Evolutionary conservation across 2,113 vertebrate genomes (phyloP).

Genomic region (Kryptolebias marmoratus): DNA sequence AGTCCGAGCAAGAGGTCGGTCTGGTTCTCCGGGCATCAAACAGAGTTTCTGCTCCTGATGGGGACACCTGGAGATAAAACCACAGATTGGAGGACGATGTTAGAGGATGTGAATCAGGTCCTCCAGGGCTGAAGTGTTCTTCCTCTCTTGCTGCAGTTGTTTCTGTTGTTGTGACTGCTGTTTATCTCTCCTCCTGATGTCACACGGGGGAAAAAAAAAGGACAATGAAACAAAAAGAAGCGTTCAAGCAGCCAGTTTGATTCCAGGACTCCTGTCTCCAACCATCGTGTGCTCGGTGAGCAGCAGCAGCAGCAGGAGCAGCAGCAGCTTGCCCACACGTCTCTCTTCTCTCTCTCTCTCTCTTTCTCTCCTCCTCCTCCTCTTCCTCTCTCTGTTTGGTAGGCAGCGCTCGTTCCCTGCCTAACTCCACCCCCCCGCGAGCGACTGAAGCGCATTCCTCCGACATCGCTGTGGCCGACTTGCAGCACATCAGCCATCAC

Average conservation of each 20-base stretch:
- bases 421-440: slow-evolving; percentile 73
- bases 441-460: slow-evolving; percentile 77
- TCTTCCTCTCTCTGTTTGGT: slow-evolving; percentile 70
- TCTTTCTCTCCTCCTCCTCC: slow-evolving; percentile 54
- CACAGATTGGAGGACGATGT: no score
- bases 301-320: slow-evolving; percentile 23
- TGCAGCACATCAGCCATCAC: slow-evolving; percentile 55
- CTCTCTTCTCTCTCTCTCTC: slow-evolving; percentile 51
- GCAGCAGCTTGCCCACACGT: slow-evolving; percentile 57
- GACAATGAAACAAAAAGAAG: slow-evolving; percentile 15
- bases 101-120: slow-evolving; percentile 17
- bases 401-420: slow-evolving; percentile 77
- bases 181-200: background rate
- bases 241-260: slow-evolving; percentile 56
- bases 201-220: background rate
- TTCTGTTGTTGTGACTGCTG: background rate
- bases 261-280: slow-evolving; percentile 58
- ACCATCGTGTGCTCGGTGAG: slow-evolving; percentile 57
- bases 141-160: slow-evolving; percentile 26
- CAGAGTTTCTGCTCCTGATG: slow-evolving; percentile 35
- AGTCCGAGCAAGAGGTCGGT: slow-evolving; percentile 51
- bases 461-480: slow-evolving; percentile 48
- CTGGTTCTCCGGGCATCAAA: slow-evolving; percentile 25
- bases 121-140: slow-evolving; percentile 35
- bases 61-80: background rate